Evolutionary conservation across 2,797 vertebrate genomes (phyloP).

Genomic region (Pteropus rufus): DNA sequence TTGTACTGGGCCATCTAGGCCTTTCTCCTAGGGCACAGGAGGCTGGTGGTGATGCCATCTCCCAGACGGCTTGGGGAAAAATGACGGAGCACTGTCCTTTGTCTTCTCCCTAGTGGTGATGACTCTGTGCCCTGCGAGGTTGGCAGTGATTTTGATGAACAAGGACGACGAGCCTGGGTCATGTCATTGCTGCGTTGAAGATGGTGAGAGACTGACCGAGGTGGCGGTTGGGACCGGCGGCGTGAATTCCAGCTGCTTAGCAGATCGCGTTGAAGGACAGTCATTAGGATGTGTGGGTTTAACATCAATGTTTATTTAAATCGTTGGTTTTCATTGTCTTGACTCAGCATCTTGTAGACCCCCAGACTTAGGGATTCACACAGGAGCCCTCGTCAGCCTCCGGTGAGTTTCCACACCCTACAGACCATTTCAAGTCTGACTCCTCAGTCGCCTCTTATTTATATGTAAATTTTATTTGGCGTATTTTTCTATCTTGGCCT

Average conservation of each 20-base stretch:
- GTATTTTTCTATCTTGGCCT: background rate
- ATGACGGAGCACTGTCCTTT: fast-evolving
- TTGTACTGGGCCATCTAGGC: fast-evolving
- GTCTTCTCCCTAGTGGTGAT: fast-evolving
- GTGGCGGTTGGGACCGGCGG: background rate
- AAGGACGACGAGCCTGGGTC: no score
- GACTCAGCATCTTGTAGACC: background rate
- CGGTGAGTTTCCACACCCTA: background rate
- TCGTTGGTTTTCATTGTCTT: background rate
- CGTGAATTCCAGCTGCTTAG: background rate
- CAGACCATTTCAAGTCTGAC: background rate
- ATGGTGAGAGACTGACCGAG: background rate
- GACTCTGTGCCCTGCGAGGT: no score
- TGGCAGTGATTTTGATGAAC: background rate
- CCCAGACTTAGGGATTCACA: background rate
- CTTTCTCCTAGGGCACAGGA: background rate
- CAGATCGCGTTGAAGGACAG: fast-evolving
- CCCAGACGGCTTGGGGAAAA: background rate
- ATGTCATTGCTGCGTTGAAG: fast-evolving
- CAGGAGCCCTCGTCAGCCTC: background rate
- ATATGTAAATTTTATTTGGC: background rate
- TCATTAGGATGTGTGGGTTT: background rate
- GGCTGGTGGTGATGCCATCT: background rate
- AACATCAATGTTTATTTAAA: background rate
- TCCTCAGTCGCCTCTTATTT: background rate